These are phyloP conservation scores for Drosophila robusta DNA, from an alignment of 2,888 invertebrate species.

Conservation along the genomic window DNA sequence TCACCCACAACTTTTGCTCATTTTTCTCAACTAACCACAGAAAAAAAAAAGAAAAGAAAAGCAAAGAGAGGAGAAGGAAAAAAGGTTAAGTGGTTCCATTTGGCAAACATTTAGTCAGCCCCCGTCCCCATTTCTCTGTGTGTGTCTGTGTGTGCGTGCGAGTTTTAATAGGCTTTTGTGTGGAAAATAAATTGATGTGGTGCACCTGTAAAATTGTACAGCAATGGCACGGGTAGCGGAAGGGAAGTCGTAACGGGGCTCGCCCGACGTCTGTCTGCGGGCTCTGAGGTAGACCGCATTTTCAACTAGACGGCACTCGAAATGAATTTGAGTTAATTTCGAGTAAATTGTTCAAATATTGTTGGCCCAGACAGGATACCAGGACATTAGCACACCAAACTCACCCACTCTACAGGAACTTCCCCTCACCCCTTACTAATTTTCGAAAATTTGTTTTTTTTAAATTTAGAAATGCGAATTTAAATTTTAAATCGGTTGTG, in stretches of 20 bases:
- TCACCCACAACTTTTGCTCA: conserved; percentile 40
- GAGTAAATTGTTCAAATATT: conserved; percentile 72
- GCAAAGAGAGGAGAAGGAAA: conserved; percentile 31
- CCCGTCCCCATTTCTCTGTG: conserved; percentile 28
- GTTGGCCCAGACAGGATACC: conserved; percentile 17
- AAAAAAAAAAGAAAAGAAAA: conserved; percentile 13
- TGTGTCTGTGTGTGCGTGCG: conserved; percentile 53
- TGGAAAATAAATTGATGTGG: conserved; percentile 81
- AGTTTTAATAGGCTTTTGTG: conserved; percentile 80
- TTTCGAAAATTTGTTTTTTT: too few species aligned
- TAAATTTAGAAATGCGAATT: too few species aligned
- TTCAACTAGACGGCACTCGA: conserved; percentile 45
- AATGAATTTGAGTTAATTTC: conserved; percentile 67
- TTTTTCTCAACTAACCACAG: conserved; percentile 50
- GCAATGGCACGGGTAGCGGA: conserved; percentile 37
- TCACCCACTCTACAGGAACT: neutral
- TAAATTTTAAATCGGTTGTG: too few species aligned
- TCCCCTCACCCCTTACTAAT: too few species aligned
- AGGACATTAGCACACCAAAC: too few species aligned
- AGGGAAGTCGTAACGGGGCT: conserved; percentile 17
- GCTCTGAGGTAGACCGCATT: conserved; percentile 66
- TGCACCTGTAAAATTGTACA: conserved; percentile 73
- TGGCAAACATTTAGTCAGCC: conserved; percentile 75
- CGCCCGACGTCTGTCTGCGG: conserved; percentile 50
- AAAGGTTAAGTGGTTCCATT: conserved; percentile 80